A percentile compares a stretch with the other conserved stretches of the same genome.
Conservation (phyloP, 2,113 vertebrate genomes). For the Gnathonemus echidnorhynchus region DNA sequence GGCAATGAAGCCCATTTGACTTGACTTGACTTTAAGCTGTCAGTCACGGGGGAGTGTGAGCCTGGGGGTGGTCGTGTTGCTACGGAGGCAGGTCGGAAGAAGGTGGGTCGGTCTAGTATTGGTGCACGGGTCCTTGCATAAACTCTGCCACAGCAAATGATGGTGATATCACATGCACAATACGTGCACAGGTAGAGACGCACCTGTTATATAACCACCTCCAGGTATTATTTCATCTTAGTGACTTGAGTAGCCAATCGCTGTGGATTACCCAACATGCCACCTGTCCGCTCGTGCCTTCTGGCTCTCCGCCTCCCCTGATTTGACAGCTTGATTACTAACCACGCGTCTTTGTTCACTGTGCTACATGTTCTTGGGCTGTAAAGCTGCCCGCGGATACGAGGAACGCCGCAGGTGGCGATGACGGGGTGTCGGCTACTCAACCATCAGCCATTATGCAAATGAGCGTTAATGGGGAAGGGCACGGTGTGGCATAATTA, state of each 20-base stretch:
- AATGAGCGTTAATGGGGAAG: background rate
- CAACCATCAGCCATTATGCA: slow-evolving; percentile 12
- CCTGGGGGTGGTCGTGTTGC: background rate
- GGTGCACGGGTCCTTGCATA: background rate
- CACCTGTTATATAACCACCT: background rate
- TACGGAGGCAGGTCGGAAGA: background rate
- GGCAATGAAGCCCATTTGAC: background rate
- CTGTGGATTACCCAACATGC: background rate
- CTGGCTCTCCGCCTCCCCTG: background rate
- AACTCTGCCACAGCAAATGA: background rate
- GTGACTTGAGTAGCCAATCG: background rate
- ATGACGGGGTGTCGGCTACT: background rate
- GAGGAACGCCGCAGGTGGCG: background rate
- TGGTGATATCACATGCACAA: background rate
- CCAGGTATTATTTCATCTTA: background rate
- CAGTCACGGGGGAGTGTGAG: background rate
- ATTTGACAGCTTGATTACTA: background rate
- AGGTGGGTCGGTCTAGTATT: background rate
- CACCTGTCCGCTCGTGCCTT: background rate
- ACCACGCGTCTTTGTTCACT: background rate
- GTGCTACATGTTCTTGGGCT: background rate
- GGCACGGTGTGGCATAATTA: slow-evolving; percentile 33
- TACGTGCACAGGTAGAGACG: background rate
- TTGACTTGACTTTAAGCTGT: background rate
- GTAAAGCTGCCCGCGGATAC: background rate